Evolutionary conservation across 2,888 invertebrate species (phyloP).

Genomic region (Nomada fabriciana): DNA sequence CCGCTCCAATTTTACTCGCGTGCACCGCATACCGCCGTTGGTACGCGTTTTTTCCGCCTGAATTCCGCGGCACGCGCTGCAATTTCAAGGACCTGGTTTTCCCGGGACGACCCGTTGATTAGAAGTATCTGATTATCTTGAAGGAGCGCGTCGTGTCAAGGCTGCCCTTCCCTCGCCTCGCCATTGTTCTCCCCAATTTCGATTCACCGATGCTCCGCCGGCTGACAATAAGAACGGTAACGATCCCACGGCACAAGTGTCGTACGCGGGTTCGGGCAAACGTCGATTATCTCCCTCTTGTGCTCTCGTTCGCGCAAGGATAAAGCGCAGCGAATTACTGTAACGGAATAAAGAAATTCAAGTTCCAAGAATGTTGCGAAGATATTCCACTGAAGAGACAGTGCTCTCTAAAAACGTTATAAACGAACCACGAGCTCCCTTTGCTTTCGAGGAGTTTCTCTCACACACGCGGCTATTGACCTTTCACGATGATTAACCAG

Average conservation of each 20-base stretch:
- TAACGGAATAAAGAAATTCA: no score
- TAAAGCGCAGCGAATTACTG: no score
- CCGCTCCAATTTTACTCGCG: constrained; percentile 39
- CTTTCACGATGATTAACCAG: constrained; percentile 20
- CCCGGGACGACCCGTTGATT: constrained; percentile 24
- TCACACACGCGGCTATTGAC: background rate
- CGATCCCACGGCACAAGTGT: background rate
- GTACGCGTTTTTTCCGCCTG: constrained; percentile 30
- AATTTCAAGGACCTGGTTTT: constrained; percentile 46
- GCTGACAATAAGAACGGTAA: constrained; percentile 8
- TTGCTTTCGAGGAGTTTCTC: no score
- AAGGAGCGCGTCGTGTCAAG: constrained; percentile 20
- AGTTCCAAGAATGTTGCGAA: no score
- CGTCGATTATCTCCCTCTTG: background rate
- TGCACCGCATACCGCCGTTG: constrained; percentile 29
- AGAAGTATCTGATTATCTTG: constrained; percentile 45
- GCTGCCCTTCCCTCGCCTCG: constrained; percentile 1
- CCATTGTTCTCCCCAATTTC: constrained; percentile 44
- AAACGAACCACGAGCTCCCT: no score
- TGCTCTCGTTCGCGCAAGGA: background rate
- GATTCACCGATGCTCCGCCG: constrained; percentile 17
- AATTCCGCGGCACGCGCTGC: constrained; percentile 42
- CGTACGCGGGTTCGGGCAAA: background rate
- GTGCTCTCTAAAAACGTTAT: no score
- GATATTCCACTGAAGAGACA: no score